A percentile compares a stretch with the other conserved stretches of the same genome.
These are phyloP conservation scores for Monoplex corrugatus DNA, from an alignment of 2,888 invertebrate species.

Conservation along the genomic window DNA sequence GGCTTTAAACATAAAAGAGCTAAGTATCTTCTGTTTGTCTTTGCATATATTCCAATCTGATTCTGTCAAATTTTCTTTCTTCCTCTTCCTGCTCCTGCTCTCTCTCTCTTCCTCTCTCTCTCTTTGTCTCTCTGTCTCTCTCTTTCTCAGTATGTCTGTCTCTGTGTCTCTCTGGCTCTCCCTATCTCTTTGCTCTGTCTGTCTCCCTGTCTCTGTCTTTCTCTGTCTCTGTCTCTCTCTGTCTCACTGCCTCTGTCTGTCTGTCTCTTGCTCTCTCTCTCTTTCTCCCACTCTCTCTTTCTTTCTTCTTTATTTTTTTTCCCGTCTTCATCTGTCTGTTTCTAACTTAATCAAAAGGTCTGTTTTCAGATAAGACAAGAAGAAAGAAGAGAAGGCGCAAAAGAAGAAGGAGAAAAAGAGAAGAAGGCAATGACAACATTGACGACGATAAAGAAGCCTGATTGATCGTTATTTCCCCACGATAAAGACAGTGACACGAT, in stretches of 20 bases:
- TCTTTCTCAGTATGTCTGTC: no score
- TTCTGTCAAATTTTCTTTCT: no score
- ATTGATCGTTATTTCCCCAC: background rate
- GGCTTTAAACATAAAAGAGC: no score
- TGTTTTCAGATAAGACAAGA: background rate
- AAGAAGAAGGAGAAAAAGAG: background rate
- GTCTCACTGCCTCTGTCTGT: background rate
- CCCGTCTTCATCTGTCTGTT: background rate
- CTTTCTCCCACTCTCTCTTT: background rate
- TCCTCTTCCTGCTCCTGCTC: no score
- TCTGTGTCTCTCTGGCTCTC: no score
- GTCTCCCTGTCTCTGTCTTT: no score
- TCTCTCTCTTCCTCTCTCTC: no score
- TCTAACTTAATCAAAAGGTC: background rate
- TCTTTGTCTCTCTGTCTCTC: no score
- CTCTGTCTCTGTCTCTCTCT: slow-evolving; percentile 8
- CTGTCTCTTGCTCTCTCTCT: background rate
- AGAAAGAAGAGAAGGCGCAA: background rate
- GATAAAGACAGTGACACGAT: background rate
- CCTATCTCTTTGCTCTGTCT: no score
- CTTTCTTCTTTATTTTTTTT: background rate
- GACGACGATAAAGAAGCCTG: background rate
- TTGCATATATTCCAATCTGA: no score
- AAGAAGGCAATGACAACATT: background rate
- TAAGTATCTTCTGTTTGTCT: no score